A percentile compares a stretch with the other conserved stretches of the same genome.
phyloP scores from a whole-genome alignment of 2,888 invertebrate genomes.

The Myathropa florea region DNA sequence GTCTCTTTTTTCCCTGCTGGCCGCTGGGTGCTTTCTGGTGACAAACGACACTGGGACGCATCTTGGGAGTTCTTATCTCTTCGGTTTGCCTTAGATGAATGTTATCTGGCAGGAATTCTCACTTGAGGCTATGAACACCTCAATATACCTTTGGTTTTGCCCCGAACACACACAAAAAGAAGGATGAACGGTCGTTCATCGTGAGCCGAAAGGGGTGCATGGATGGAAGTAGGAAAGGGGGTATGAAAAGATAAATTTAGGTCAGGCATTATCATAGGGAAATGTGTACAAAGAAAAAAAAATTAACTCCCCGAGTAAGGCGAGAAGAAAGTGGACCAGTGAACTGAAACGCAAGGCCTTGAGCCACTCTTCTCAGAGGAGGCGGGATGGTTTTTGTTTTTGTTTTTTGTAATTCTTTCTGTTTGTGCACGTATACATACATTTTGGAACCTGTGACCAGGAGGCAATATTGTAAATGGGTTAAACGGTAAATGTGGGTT shows the following conservation, averaged over 20 bases:
- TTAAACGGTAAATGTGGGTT: conserved; percentile 67
- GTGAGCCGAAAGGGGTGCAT: background rate
- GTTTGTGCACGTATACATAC: background rate
- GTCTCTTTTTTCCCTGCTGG: background rate
- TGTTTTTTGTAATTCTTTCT: background rate
- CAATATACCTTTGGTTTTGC: conserved; percentile 19
- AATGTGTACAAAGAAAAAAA: background rate
- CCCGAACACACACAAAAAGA: background rate
- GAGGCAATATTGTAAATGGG: conserved; percentile 66
- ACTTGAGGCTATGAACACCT: conserved; percentile 54
- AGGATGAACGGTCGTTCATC: background rate
- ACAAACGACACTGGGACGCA: conserved; percentile 37
- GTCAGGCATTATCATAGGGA: conserved; percentile 63
- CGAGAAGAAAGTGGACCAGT: conserved; percentile 47
- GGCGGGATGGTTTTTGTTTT: background rate
- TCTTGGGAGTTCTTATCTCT: conserved; percentile 44
- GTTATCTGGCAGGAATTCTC: conserved; percentile 55
- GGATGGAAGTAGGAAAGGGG: conserved; percentile 19
- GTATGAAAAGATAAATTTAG: conserved; percentile 60
- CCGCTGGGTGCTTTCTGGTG: conserved; percentile 6
- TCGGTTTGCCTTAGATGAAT: conserved; percentile 51
- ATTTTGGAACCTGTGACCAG: conserved; percentile 55
- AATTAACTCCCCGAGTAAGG: background rate
- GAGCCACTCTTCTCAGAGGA: conserved; percentile 42
- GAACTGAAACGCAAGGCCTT: conserved; percentile 60